phyloP scores from a whole-genome alignment of 2,113 vertebrate species.

The Xiphias gladius region DNA sequence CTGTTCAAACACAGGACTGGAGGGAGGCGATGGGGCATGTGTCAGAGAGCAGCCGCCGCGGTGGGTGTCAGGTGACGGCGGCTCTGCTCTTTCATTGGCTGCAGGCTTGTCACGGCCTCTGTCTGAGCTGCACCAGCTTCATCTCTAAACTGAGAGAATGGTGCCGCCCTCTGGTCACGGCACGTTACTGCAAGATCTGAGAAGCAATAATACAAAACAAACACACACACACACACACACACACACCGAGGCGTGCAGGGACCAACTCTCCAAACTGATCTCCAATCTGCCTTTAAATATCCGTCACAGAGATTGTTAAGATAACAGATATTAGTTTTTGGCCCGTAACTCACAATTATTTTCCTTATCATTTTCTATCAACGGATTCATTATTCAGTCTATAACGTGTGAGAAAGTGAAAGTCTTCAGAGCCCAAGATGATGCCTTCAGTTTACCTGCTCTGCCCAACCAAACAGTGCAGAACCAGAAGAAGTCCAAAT shows the following conservation, averaged over 20 bases:
- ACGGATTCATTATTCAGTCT: too few relatives aligned
- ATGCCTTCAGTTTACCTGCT: too few relatives aligned
- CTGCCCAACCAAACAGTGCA: too few relatives aligned
- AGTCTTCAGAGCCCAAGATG: too few relatives aligned
- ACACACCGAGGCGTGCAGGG: slow-evolving; percentile 4
- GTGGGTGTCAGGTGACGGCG: slow-evolving; percentile 22
- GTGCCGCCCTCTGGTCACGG: slow-evolving; percentile 36
- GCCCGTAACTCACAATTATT: too few relatives aligned
- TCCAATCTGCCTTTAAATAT: background rate
- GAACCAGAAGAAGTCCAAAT: too few relatives aligned
- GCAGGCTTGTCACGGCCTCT: background rate
- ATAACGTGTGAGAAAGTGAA: too few relatives aligned
- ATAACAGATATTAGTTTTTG: too few relatives aligned
- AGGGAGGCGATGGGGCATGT: too few relatives aligned
- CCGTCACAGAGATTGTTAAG: too few relatives aligned
- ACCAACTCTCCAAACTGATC: background rate
- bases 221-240: background rate
- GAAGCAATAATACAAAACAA: background rate
- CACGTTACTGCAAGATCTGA: slow-evolving; percentile 20
- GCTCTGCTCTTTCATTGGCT: slow-evolving; percentile 56
- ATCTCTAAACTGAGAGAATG: background rate
- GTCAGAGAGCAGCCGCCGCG: too few relatives aligned
- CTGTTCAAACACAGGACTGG: background rate
- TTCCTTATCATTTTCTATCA: too few relatives aligned
- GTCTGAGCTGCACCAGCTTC: background rate